These are phyloP conservation scores for Ophiodon elongatus DNA, from an alignment of 2,113 vertebrate species.

Conservation along the genomic window DNA sequence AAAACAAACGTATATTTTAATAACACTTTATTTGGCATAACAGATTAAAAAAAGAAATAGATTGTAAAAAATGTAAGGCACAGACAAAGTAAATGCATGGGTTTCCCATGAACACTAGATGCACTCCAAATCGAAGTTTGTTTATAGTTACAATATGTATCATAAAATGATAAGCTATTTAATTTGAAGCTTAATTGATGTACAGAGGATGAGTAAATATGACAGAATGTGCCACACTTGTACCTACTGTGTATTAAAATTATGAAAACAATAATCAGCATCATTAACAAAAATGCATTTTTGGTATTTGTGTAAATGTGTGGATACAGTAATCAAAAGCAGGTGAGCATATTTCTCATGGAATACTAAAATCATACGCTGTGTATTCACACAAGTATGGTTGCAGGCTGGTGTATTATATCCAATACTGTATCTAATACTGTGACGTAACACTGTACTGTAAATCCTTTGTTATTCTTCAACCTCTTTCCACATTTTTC, in stretches of 20 bases:
- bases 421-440: constrained; percentile 37
- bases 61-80: constrained; percentile 72
- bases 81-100: constrained; percentile 79
- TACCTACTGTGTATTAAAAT: constrained; percentile 72
- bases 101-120: constrained; percentile 88
- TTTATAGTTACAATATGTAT: constrained; percentile 86
- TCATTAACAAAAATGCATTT: constrained; percentile 48
- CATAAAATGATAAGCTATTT: constrained; percentile 74
- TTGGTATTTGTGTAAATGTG: constrained; percentile 53
- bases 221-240: constrained; percentile 66
- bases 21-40: constrained; percentile 71
- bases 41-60: constrained; percentile 57
- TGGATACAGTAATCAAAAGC: constrained; percentile 56
- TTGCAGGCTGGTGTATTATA: constrained; percentile 28
- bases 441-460: constrained; percentile 16
- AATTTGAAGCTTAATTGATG: constrained; percentile 66
- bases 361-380: constrained; percentile 43
- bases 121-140: constrained; percentile 99
- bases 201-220: constrained; percentile 65
- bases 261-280: constrained; percentile 49
- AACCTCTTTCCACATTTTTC: not conserved
- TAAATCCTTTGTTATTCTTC: constrained; percentile 27
- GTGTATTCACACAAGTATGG: constrained; percentile 35
- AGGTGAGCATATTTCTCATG: constrained; percentile 27
- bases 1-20: constrained; percentile 31